Conservation (phyloP, 2,797 vertebrate genomes). For the Urocyon cinereoargenteus region DNA sequence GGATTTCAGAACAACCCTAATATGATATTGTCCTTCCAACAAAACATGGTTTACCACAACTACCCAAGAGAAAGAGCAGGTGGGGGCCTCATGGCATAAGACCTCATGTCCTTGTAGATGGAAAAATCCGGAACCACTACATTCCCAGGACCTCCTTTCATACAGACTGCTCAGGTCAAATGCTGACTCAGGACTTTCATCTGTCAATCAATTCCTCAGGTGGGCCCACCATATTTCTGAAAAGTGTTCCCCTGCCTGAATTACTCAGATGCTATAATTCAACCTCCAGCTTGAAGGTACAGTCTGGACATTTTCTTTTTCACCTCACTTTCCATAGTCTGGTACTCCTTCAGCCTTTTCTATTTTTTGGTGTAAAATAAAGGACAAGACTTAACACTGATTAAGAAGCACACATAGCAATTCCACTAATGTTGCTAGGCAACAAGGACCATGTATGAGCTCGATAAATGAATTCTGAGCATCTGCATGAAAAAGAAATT, state of each 20-base stretch:
- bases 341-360: not conserved
- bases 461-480: conserved; percentile 60
- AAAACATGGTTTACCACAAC: not conserved
- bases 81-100: not conserved
- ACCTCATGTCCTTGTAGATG: not conserved
- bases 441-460: conserved; percentile 62
- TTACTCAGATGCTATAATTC: not conserved
- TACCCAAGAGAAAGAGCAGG: not conserved
- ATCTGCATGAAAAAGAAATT: not conserved
- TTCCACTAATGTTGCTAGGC: conserved; percentile 76
- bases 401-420: conserved; percentile 66
- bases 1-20: not conserved
- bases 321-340: conserved; percentile 28
- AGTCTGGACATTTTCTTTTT: not conserved
- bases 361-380: conserved; percentile 68
- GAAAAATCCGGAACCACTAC: not conserved
- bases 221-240: not conserved
- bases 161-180: not conserved
- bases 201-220: conserved; percentile 2
- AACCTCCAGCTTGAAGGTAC: conserved; percentile 31
- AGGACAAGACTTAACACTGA: conserved; percentile 67
- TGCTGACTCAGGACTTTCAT: not conserved
- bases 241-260: not conserved
- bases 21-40: not conserved
- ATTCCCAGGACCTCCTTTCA: not conserved